These are phyloP conservation scores for Clarias batrachus DNA, from an alignment of 2,113 vertebrate species.

Conservation along the genomic window DNA sequence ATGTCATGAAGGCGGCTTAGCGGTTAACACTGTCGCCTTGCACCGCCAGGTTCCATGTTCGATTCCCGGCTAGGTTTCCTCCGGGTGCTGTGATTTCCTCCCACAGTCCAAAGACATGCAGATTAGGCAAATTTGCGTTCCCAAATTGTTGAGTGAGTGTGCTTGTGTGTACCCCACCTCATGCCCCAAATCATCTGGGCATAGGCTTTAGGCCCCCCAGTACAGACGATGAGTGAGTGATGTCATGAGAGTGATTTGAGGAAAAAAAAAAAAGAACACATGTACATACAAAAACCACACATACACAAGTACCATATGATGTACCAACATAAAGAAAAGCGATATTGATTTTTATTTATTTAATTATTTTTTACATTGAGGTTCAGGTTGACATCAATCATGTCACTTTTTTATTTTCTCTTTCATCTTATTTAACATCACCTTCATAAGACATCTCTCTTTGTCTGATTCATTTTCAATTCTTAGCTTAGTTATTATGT, in stretches of 20 bases:
- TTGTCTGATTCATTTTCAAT: slow-evolving; percentile 1
- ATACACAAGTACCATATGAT: background rate
- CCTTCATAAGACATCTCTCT: background rate
- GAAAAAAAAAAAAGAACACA: background rate
- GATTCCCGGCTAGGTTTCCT: too few species aligned
- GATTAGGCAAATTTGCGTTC: too few species aligned
- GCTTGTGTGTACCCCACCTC: too few species aligned
- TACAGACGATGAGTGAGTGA: background rate
- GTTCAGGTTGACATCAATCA: background rate
- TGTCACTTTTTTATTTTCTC: background rate
- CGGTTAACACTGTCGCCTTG: too few species aligned
- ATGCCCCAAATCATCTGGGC: too few species aligned
- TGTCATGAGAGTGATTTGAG: background rate
- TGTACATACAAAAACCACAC: background rate
- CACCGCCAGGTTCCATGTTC: too few species aligned
- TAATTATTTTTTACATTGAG: background rate
- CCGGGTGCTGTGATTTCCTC: too few species aligned
- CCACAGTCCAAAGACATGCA: too few species aligned
- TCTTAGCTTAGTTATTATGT: slow-evolving; percentile 5
- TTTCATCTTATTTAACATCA: background rate
- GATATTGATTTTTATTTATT: background rate
- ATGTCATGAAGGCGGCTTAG: too few species aligned
- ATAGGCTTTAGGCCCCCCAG: too few species aligned
- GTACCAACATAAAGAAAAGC: background rate
- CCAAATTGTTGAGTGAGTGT: too few species aligned